phyloP scores from a whole-genome alignment of 2,113 vertebrate species.

The Chloropsis cyanopogon region DNA sequence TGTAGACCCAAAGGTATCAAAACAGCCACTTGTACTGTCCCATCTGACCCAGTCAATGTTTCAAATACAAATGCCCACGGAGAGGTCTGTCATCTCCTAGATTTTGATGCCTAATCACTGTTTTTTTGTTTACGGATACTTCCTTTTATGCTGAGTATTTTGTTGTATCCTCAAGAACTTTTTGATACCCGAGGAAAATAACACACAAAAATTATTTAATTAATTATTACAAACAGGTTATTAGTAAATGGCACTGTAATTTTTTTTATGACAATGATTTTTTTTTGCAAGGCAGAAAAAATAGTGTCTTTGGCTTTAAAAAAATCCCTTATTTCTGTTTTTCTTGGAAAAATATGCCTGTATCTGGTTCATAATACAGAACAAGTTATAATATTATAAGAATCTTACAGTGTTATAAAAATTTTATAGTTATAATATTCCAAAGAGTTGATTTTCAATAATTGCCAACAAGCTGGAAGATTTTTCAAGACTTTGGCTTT shows the following conservation, averaged over 20 bases:
- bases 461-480: background rate
- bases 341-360: background rate
- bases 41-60: background rate
- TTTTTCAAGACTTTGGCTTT: background rate
- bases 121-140: background rate
- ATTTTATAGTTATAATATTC: background rate
- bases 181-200: background rate
- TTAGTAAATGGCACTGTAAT: background rate
- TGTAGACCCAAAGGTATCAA: background rate
- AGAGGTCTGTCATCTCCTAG: background rate
- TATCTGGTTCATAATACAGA: background rate
- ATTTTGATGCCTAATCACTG: background rate
- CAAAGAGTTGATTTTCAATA: background rate
- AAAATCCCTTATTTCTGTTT: background rate
- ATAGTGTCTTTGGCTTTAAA: background rate
- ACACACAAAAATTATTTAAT: background rate
- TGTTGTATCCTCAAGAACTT: background rate
- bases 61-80: background rate
- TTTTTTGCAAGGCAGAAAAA: background rate
- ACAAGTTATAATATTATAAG: background rate
- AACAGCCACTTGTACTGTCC: background rate
- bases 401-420: background rate
- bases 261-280: too few species aligned
- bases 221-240: background rate
- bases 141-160: background rate